Conservation (phyloP, 2,888 invertebrate genomes). For the Drosophila setosimentum region DNA sequence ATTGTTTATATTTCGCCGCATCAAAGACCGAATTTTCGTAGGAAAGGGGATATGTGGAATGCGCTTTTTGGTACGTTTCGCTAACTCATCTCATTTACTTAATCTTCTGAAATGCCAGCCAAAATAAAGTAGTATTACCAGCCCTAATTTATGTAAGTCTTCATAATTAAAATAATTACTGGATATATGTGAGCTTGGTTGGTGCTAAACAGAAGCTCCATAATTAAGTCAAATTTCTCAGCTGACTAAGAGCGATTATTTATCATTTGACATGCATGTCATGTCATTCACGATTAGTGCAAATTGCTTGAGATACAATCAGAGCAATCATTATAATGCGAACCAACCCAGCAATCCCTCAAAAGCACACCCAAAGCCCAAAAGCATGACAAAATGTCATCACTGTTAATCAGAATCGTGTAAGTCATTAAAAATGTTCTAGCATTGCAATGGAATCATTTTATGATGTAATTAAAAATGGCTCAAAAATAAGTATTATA, state of each 20-base stretch:
- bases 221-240: slow-evolving; percentile 36
- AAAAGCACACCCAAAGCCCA: slow-evolving; percentile 23
- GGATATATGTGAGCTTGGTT: background rate
- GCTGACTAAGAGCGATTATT: slow-evolving; percentile 22
- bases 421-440: slow-evolving; percentile 42
- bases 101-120: slow-evolving; percentile 13
- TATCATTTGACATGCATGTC: slow-evolving; percentile 37
- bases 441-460: slow-evolving; percentile 27
- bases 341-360: slow-evolving; percentile 33
- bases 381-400: slow-evolving; percentile 48
- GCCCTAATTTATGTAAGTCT: background rate
- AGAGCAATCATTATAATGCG: slow-evolving; percentile 44
- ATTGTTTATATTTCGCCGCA: slow-evolving; percentile 41
- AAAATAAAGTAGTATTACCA: too few species aligned
- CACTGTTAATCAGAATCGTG: slow-evolving; percentile 25
- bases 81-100: background rate
- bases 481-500: background rate
- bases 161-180: slow-evolving; percentile 28
- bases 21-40: slow-evolving; percentile 32
- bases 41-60: background rate
- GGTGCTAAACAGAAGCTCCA: slow-evolving; percentile 11
- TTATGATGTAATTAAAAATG: background rate
- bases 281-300: slow-evolving; percentile 20
- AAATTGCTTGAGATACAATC: slow-evolving; percentile 54
- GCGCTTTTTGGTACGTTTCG: background rate